Conservation (phyloP, 2,113 vertebrate species). For the Xenopus borealis region DNA sequence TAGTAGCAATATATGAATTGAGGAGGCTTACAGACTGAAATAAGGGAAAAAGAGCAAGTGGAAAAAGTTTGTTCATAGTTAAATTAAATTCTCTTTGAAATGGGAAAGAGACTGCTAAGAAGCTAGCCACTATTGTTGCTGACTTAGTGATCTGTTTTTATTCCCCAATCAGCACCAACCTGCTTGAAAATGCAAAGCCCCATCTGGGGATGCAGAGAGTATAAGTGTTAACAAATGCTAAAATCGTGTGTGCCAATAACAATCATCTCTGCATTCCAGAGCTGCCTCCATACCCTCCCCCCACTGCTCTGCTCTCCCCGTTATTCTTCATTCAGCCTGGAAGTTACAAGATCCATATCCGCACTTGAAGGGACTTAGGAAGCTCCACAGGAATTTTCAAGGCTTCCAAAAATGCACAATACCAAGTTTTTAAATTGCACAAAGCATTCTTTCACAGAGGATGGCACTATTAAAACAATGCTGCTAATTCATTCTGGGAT, state of each 20-base stretch:
- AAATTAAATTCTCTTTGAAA: background rate
- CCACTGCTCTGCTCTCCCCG: constrained; percentile 44
- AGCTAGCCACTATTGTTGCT: constrained; percentile 30
- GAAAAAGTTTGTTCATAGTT: too few species aligned
- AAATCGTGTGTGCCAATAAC: constrained; percentile 57
- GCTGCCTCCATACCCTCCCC: constrained; percentile 45
- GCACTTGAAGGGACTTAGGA: constrained; percentile 60
- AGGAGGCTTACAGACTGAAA: too few species aligned
- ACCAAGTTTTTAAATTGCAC: constrained; percentile 57
- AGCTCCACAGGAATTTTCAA: constrained; percentile 64
- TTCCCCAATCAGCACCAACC: constrained; percentile 40
- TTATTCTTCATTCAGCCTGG: constrained; percentile 72
- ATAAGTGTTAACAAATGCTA: constrained; percentile 51
- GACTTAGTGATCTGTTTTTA: constrained; percentile 49
- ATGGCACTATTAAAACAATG: constrained; percentile 63
- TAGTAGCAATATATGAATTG: too few species aligned
- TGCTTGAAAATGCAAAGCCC: constrained; percentile 78
- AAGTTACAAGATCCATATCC: constrained; percentile 58
- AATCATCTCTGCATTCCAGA: constrained; percentile 51
- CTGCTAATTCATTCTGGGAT: constrained; percentile 58
- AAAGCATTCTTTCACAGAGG: constrained; percentile 70
- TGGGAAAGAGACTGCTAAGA: background rate
- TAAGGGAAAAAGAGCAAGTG: too few species aligned
- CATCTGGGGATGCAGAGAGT: constrained; percentile 55
- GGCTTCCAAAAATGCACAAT: constrained; percentile 67